phyloP scores from a whole-genome alignment of 2,797 vertebrate species.

The Phyllotis vaccarum region DNA sequence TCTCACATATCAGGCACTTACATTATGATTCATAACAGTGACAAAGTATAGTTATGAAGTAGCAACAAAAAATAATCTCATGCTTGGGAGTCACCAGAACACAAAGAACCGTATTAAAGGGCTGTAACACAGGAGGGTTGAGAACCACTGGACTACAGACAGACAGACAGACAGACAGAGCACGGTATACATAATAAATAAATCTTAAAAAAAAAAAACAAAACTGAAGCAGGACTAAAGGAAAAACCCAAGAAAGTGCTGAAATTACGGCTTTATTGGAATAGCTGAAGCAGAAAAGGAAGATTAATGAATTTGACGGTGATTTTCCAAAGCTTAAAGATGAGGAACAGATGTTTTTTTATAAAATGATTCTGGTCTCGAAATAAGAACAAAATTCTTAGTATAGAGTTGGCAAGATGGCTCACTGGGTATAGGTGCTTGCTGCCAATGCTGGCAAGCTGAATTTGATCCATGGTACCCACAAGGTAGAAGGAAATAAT shows the following conservation, averaged over 20 bases:
- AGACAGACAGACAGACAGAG: too few relatives aligned
- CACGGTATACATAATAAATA: too few relatives aligned
- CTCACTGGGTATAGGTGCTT: neutral
- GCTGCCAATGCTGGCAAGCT: neutral
- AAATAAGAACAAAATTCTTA: constrained; percentile 2
- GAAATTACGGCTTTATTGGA: neutral
- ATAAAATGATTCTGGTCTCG: neutral
- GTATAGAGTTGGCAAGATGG: neutral
- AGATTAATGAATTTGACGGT: neutral
- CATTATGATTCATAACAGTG: neutral
- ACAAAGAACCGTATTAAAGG: neutral
- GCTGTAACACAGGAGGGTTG: neutral
- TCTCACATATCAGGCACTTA: neutral
- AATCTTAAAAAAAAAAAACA: too few relatives aligned
- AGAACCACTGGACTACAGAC: neutral
- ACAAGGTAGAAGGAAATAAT: neutral
- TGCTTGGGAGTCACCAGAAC: neutral
- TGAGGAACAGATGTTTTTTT: constrained; percentile 21
- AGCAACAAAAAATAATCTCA: neutral
- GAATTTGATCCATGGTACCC: neutral
- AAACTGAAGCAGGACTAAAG: neutral
- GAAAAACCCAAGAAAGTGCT: neutral
- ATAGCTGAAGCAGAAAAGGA: neutral
- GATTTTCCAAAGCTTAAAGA: constrained; percentile 20
- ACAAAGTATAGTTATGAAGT: neutral